phyloP scores from a whole-genome alignment of 2,797 vertebrate species.

The Tadarida brasiliensis region DNA sequence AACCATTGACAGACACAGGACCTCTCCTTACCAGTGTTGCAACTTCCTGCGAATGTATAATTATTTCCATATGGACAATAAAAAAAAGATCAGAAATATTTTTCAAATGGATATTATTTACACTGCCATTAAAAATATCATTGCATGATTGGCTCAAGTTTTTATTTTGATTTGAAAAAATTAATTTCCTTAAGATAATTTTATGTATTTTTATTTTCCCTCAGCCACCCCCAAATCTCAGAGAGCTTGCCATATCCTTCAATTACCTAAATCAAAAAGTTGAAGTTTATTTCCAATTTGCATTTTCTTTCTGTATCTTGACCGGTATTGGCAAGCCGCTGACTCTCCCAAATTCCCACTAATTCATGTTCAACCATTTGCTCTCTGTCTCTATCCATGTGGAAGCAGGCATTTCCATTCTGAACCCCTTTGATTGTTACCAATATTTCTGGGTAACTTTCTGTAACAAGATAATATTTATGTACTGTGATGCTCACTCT shows the following conservation, averaged over 20 bases:
- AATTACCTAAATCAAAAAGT: neutral
- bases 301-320: neutral
- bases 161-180: slow-evolving; percentile 40
- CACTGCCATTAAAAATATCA: neutral
- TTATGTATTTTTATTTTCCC: neutral
- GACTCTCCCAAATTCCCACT: neutral
- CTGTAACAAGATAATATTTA: slow-evolving; percentile 22
- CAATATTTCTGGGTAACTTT: neutral
- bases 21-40: neutral
- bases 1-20: neutral
- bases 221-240: neutral
- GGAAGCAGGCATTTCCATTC: neutral
- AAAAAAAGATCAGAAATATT: neutral
- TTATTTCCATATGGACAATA: slow-evolving; percentile 30
- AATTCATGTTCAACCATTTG: neutral
- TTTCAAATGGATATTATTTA: slow-evolving; percentile 43
- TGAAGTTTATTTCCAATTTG: neutral
- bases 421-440: neutral
- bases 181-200: slow-evolving; percentile 44
- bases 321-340: neutral
- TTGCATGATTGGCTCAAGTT: neutral
- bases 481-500: neutral
- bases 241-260: neutral
- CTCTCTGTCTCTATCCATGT: neutral
- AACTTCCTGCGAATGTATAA: neutral